Conservation (phyloP, 2,113 vertebrate species). For the Etia nguti region DNA sequence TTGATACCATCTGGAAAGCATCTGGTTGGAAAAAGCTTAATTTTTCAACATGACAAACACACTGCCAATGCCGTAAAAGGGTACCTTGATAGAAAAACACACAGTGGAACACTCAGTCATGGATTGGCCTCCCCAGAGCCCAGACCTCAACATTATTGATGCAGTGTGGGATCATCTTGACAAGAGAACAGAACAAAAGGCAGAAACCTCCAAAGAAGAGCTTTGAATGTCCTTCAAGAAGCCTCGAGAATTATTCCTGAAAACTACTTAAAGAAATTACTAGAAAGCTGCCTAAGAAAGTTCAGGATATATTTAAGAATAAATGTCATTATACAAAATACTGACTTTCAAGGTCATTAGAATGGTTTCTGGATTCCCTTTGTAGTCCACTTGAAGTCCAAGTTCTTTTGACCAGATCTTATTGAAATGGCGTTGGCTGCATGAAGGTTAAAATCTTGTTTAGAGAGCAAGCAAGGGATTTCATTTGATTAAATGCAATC, state of each 20-base stretch:
- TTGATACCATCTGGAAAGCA: neutral
- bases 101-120: neutral
- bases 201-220: neutral
- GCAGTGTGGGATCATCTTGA: neutral
- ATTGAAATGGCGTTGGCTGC: neutral
- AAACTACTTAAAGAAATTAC: neutral
- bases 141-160: neutral
- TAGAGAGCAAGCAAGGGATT: neutral
- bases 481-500: neutral
- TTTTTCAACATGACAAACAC: neutral
- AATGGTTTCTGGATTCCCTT: neutral
- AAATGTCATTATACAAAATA: neutral
- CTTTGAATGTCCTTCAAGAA: neutral
- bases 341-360: neutral
- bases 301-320: neutral
- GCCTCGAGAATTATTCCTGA: neutral
- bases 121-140: neutral
- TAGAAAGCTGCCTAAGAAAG: neutral
- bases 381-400: neutral
- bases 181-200: neutral
- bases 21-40: neutral
- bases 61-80: neutral
- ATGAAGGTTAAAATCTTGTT: neutral
- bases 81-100: neutral
- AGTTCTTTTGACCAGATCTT: neutral